Evolutionary conservation across 2,888 invertebrate genomes (phyloP).

Genomic region (Clunio marinus): DNA sequence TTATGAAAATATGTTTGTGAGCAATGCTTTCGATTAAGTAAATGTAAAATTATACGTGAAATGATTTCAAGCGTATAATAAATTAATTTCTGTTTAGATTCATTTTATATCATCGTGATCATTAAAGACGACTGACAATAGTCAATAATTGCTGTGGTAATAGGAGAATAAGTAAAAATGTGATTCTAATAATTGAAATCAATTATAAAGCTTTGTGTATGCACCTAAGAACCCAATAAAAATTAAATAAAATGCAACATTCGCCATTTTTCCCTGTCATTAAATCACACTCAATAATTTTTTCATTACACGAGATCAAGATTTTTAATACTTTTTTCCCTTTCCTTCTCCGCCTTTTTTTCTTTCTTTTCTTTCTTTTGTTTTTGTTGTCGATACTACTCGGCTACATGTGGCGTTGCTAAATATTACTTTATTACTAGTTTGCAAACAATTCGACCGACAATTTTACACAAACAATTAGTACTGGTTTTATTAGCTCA

Average conservation of each 20-base stretch:
- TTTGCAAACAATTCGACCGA: not conserved
- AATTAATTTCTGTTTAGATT: no score
- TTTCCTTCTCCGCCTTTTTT: not conserved
- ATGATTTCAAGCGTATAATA: no score
- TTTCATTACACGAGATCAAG: slow-evolving; percentile 26
- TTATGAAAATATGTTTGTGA: no score
- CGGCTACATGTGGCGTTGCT: not conserved
- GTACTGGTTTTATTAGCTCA: not conserved
- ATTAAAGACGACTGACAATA: no score
- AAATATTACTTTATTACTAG: slow-evolving; percentile 6
- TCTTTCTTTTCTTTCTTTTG: not conserved
- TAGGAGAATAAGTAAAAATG: no score
- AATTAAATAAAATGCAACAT: no score
- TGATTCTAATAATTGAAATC: no score
- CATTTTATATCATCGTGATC: no score
- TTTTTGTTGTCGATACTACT: not conserved
- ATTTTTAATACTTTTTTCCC: not conserved
- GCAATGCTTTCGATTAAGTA: no score
- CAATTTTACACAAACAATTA: slow-evolving; percentile 20
- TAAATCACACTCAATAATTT: slow-evolving; percentile 22
- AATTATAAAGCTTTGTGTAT: not conserved
- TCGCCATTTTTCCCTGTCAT: not conserved
- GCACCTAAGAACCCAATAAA: not conserved
- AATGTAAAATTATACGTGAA: no score
- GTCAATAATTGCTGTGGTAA: no score